Percentiles rank a stretch among this genome's conserved stretches.
Conservation (phyloP, 2,888 invertebrate species). For the Bruchidius siliquastri region DNA sequence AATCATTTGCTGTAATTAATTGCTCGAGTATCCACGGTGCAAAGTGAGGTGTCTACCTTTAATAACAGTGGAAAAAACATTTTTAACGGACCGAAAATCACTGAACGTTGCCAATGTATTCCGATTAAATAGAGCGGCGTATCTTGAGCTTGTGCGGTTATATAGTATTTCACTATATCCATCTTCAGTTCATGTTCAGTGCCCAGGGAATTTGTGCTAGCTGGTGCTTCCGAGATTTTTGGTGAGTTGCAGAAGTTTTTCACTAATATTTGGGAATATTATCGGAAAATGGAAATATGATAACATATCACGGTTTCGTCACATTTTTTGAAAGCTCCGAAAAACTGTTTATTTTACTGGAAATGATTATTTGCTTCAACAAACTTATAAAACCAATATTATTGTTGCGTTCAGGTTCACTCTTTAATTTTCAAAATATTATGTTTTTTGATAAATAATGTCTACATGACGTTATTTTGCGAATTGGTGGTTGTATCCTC, state of each 20-base stretch:
- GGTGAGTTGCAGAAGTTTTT: not conserved
- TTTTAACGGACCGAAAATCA: conserved; percentile 34
- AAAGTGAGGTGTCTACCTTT: conserved; percentile 2
- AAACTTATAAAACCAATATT: no score
- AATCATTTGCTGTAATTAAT: not conserved
- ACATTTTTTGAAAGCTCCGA: no score
- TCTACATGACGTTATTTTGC: no score
- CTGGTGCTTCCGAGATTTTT: not conserved
- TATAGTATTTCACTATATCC: conserved; percentile 8
- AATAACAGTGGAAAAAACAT: conserved; percentile 5
- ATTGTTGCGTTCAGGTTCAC: no score
- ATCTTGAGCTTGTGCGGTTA: not conserved
- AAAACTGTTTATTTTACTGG: no score
- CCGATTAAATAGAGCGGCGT: conserved; percentile 25
- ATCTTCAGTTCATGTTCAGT: conserved; percentile 11
- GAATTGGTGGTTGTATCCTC: no score
- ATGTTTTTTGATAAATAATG: no score
- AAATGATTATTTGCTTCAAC: no score
- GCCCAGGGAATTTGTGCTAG: conserved; percentile 2
- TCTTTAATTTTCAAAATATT: no score
- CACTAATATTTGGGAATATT: no score
- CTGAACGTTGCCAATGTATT: conserved; percentile 33
- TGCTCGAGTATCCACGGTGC: not conserved
- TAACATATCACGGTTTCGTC: no score
- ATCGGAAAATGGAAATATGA: no score